phyloP scores from a whole-genome alignment of 2,113 vertebrate genomes.

The Prietella phreatophila region DNA sequence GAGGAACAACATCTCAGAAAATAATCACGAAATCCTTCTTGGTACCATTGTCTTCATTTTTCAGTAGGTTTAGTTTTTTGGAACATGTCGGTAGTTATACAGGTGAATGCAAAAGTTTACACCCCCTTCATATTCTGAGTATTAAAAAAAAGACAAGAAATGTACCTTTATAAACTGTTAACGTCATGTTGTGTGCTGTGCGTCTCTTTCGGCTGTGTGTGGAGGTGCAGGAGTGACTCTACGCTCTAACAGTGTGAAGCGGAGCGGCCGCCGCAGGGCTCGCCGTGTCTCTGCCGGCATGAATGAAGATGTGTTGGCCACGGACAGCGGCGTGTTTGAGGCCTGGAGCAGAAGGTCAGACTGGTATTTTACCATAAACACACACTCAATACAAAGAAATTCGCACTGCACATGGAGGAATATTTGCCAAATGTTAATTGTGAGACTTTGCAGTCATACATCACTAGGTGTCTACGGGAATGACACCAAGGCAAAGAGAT shows the following conservation, averaged over 20 bases:
- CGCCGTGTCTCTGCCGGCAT: slow-evolving; percentile 86
- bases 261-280: slow-evolving; percentile 81
- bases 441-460: background rate
- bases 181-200: background rate
- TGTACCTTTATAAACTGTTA: background rate
- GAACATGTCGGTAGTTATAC: background rate
- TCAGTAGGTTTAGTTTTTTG: background rate
- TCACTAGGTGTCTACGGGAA: background rate
- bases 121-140: background rate
- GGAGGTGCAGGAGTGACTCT: slow-evolving; percentile 80
- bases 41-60: background rate
- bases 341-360: slow-evolving; percentile 90
- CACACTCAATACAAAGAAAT: background rate
- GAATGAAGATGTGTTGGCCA: slow-evolving; percentile 92
- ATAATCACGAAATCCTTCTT: background rate
- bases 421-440: background rate
- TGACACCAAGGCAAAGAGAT: background rate
- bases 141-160: background rate
- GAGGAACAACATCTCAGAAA: slow-evolving; percentile 48
- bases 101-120: background rate
- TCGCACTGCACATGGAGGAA: too few relatives aligned
- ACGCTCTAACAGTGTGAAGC: slow-evolving; percentile 82
- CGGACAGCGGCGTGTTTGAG: slow-evolving; percentile 96
- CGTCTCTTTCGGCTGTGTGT: background rate
- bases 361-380: background rate